phyloP scores from a whole-genome alignment of 2,113 vertebrate genomes.

The Chrysemys picta region DNA sequence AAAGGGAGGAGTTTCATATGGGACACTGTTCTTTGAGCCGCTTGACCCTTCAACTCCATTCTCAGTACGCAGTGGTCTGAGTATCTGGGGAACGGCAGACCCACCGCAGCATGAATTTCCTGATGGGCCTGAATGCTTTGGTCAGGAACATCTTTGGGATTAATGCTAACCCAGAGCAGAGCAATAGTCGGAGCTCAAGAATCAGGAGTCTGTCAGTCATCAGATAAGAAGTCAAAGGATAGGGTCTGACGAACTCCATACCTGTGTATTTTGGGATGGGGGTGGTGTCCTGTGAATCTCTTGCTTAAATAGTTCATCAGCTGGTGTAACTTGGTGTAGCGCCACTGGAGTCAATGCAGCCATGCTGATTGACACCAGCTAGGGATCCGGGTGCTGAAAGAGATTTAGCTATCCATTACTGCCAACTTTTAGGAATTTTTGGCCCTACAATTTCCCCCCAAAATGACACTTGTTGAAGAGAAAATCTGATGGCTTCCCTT shows the following conservation, averaged over 20 bases:
- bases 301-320: not conserved
- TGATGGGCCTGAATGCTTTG: not conserved
- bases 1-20: not conserved
- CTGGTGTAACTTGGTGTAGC: not conserved
- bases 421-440: not conserved
- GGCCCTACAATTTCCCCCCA: not conserved
- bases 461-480: not conserved
- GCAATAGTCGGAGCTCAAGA: not conserved
- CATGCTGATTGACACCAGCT: not conserved
- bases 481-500: not conserved
- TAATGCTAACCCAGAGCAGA: not conserved
- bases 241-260: not conserved
- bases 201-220: not conserved
- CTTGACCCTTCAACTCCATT: not conserved
- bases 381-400: slow-evolving; percentile 23
- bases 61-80: too few species aligned
- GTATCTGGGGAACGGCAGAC: not conserved
- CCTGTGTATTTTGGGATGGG: not conserved
- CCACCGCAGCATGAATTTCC: not conserved
- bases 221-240: too few species aligned
- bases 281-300: not conserved
- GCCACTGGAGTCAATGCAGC: not conserved
- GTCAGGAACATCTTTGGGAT: not conserved
- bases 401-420: not conserved
- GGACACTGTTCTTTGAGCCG: not conserved